phyloP scores from a whole-genome alignment of 2,797 vertebrate genomes.

The Pagetopsis macropterus region DNA sequence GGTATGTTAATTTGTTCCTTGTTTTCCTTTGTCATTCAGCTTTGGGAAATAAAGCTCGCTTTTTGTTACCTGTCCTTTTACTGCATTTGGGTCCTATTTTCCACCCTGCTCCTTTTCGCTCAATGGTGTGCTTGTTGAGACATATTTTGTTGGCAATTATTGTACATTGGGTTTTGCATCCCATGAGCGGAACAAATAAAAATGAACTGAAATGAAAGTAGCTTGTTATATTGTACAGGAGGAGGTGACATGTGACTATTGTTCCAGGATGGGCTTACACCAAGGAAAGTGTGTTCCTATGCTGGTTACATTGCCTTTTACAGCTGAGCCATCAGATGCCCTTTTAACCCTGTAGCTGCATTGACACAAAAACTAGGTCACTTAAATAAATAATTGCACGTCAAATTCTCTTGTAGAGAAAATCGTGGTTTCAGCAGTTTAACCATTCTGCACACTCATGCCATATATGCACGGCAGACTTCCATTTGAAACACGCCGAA shows the following conservation, averaged over 20 bases:
- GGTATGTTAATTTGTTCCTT: no score
- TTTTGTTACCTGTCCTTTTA: no score
- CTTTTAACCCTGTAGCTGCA: neutral
- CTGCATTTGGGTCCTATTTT: no score
- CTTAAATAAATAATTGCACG: neutral
- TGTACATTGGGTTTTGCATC: no score
- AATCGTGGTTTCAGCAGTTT: neutral
- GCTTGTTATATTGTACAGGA: neutral
- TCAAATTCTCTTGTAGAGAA: neutral
- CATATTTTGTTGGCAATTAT: no score
- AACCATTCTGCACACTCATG: neutral
- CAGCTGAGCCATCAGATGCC: neutral
- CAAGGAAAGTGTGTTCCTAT: neutral
- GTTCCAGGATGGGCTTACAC: neutral
- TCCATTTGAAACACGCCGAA: neutral
- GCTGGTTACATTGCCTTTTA: neutral
- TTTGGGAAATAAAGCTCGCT: no score
- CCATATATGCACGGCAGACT: neutral
- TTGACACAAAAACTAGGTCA: neutral
- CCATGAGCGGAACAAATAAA: no score
- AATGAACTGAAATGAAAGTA: neutral
- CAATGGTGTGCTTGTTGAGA: no score
- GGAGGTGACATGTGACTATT: neutral
- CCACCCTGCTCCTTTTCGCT: no score
- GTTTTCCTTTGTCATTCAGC: no score